Conservation (phyloP, 2,888 invertebrate genomes). For the Helobdella robusta region DNA sequence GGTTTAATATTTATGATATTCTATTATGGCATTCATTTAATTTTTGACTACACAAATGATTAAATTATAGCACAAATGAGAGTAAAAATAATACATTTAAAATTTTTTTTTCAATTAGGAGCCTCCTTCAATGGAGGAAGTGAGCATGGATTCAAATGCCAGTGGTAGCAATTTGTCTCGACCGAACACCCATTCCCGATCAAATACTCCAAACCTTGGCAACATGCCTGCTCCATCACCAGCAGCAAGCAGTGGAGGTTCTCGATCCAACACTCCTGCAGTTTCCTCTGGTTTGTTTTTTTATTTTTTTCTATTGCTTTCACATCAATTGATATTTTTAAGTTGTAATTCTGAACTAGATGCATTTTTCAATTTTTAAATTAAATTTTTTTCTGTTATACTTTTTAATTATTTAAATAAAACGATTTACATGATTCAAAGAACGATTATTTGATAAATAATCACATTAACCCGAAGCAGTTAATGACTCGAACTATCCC, state of each 20-base stretch:
- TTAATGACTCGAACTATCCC: neutral
- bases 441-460: neutral
- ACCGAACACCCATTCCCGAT: neutral
- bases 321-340: neutral
- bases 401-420: too few relatives aligned
- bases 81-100: too few relatives aligned
- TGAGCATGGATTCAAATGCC: conserved; percentile 8
- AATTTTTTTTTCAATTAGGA: neutral
- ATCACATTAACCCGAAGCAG: neutral
- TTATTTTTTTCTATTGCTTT: neutral
- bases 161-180: conserved; percentile 9
- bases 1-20: too few relatives aligned
- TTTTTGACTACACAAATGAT: too few relatives aligned
- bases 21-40: too few relatives aligned
- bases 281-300: neutral
- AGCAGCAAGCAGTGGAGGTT: neutral
- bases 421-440: neutral
- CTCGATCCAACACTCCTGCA: conserved; percentile 4
- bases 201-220: neutral
- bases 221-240: neutral
- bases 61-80: too few relatives aligned
- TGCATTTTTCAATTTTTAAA: too few relatives aligned
- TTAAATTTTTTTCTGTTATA: too few relatives aligned
- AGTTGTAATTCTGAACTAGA: neutral
- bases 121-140: neutral